These are phyloP conservation scores for Tretioscincus oriximinensis DNA, from an alignment of 2,113 vertebrate species.

Conservation along the genomic window DNA sequence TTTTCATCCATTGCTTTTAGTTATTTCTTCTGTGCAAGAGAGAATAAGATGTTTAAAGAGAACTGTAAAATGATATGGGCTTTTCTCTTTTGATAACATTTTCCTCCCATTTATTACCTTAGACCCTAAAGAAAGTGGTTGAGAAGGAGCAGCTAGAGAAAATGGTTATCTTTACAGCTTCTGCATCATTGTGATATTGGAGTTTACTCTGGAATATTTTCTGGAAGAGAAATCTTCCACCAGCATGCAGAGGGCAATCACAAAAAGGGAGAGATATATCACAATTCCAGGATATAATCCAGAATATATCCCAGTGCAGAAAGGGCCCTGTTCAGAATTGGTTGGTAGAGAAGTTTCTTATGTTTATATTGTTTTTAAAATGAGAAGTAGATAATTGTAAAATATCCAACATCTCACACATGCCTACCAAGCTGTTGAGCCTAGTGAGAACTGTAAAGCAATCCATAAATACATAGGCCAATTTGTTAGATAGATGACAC, in stretches of 20 bases:
- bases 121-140: not conserved
- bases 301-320: too few relatives aligned
- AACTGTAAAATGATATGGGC: not conserved
- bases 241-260: too few relatives aligned
- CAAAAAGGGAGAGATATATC: too few relatives aligned
- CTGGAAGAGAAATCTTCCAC: too few relatives aligned
- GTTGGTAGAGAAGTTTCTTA: not conserved
- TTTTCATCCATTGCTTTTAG: too few relatives aligned
- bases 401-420: not conserved
- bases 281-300: too few relatives aligned
- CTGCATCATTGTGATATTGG: not conserved
- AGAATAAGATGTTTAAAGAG: not conserved
- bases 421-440: not conserved
- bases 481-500: slow-evolving; percentile 26
- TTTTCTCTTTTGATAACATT: not conserved
- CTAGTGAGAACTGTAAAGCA: not conserved
- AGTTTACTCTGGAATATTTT: too few relatives aligned
- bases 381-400: not conserved
- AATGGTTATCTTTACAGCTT: not conserved
- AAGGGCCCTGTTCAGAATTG: not conserved
- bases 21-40: too few relatives aligned
- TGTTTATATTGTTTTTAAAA: not conserved
- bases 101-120: not conserved
- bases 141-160: not conserved
- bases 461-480: not conserved